Evolutionary conservation across 2,888 invertebrate species (phyloP).

Genomic region (Rosalia funebris): DNA sequence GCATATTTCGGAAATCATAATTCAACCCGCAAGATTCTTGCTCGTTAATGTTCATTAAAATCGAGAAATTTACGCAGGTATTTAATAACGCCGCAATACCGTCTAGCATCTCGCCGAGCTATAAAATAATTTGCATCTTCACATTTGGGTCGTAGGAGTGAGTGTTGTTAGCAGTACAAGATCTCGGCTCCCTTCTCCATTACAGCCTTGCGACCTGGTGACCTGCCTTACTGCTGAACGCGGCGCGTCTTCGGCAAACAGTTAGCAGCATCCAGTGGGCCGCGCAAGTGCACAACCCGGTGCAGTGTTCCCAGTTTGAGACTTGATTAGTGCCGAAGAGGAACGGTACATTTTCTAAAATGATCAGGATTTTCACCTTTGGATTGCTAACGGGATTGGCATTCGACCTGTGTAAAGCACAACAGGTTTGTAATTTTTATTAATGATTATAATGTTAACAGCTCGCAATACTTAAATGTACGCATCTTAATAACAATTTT

Average conservation of each 20-base stretch:
- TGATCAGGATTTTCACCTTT: slow-evolving; percentile 18
- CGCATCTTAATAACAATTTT: too few species aligned
- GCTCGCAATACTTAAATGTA: too few species aligned
- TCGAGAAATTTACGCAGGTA: too few species aligned
- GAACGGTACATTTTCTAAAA: background rate
- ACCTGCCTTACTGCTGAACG: slow-evolving; percentile 31
- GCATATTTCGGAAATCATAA: too few species aligned
- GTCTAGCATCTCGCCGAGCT: too few species aligned
- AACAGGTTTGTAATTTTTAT: slow-evolving; percentile 22
- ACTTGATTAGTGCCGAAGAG: slow-evolving; percentile 3
- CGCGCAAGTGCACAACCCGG: slow-evolving; percentile 20
- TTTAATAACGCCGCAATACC: too few species aligned
- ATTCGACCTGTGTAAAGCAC: slow-evolving; percentile 7
- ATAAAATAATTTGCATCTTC: slow-evolving; percentile 18
- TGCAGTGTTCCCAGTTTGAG: slow-evolving; percentile 12
- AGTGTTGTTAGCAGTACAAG: slow-evolving; percentile 8
- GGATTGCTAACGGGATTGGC: slow-evolving; percentile 21
- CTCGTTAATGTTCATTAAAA: too few species aligned
- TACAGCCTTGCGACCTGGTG: slow-evolving; percentile 47
- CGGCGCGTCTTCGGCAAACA: slow-evolving; percentile 25
- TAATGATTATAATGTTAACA: slow-evolving; percentile 9
- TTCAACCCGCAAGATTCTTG: too few species aligned
- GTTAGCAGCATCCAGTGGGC: slow-evolving; percentile 22
- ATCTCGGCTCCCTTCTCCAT: slow-evolving; percentile 34
- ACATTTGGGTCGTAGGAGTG: slow-evolving; percentile 23